Evolutionary conservation across 1,140 invertebrate species (phyloP), one percentile per base, ranked within the genome.

Genomic region (Macrobrachium nipponense): DNA sequence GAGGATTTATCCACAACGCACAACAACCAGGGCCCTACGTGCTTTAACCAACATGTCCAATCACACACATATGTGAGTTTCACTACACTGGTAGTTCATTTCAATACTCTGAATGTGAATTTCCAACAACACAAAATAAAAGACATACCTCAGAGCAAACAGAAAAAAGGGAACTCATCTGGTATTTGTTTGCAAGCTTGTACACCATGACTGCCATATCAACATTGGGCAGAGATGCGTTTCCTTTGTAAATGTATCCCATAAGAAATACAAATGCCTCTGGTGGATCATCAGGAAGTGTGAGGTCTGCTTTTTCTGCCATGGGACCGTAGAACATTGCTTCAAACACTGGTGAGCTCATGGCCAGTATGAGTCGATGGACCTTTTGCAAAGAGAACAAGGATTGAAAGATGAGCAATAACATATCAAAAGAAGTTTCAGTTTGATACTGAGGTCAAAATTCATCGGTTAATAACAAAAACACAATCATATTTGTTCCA

Each of bases 291-390:
- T 62, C 70, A 18, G 64, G 59, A 20, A 83, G 81, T 66, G 27
- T 75, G 3, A 83, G 70, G 23, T 73, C 81, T 0, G 23, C 27
- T 11, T 43, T 60, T 43, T 59, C 23, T 7, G 36, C 43, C 70
- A 72, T 15, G 27, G 70, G 70, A 11, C 51, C 20, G 44, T 59
- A 73, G 5, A 75, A 58, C 17, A 76, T 51, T 18, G 58, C 43
- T 44, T 76, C 81, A 17, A 83, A 75, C 2, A 83, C 81, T 17
- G 81, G 68, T 4, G 81, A 83, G 70, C 81, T 83, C 81, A 83
- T 83, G 17, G 81, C 81, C 23, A 83, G 72, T n/a, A 83, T 51
- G 11, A 72, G 20, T 20, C 81, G 66, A 58, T 83, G 81, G 0
- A 75, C 81, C 81, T 83, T 36, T 36, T 4, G 27, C 27, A 36